phyloP scores from a whole-genome alignment of 2,113 vertebrate species.

The Ceyx melanurus region DNA sequence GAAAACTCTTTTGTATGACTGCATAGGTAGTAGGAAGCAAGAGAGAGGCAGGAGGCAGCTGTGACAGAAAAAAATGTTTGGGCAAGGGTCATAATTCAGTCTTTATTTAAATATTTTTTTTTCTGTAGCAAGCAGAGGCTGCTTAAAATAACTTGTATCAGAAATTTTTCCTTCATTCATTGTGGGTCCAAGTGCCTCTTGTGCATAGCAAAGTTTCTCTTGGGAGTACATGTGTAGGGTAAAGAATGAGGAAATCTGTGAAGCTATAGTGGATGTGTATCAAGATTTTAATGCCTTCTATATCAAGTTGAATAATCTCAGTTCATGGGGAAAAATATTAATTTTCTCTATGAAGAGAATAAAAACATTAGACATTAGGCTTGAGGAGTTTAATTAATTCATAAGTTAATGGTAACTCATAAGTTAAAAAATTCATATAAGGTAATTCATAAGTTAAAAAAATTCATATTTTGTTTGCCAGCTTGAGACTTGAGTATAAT shows the following conservation, averaged over 20 bases:
- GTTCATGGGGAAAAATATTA: not conserved
- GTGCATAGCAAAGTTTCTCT: not conserved
- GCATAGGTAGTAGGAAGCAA: not conserved
- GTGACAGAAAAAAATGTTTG: not conserved
- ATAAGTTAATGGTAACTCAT: not conserved
- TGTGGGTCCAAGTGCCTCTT: not conserved
- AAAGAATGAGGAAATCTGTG: not conserved
- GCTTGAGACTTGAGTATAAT: not conserved
- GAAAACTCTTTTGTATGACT: not conserved
- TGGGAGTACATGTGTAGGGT: fast-evolving
- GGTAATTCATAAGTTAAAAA: too few species aligned
- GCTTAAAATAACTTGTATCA: not conserved
- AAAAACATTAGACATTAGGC: not conserved
- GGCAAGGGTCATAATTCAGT: not conserved
- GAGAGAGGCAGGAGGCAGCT: not conserved
- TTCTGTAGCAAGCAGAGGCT: not conserved
- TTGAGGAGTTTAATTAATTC: not conserved
- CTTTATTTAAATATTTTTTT: not conserved
- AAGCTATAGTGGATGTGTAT: not conserved
- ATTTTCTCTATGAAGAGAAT: not conserved
- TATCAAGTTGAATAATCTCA: not conserved
- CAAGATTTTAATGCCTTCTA: not conserved
- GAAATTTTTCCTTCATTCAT: not conserved
- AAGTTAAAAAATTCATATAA: too few species aligned
- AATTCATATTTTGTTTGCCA: not conserved